phyloP scores from a whole-genome alignment of 2,888 invertebrate genomes.

The Rhogogaster chlorosoma region DNA sequence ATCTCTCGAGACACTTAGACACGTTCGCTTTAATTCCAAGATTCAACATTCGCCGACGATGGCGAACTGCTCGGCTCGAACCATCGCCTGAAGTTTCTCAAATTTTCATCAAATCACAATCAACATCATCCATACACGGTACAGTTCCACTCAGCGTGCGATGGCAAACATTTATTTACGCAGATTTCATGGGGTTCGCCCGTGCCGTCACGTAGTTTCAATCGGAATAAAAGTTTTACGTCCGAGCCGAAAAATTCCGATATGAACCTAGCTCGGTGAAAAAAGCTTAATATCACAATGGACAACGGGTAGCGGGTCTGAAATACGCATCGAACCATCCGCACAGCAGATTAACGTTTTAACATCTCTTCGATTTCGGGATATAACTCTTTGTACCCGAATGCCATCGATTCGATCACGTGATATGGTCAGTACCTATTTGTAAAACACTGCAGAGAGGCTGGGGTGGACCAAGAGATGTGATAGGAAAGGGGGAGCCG shows the following conservation, averaged over 20 bases:
- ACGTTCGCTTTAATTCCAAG: constrained; percentile 16
- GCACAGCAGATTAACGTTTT: constrained; percentile 27
- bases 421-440: constrained; percentile 18
- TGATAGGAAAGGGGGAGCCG: not conserved
- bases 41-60: constrained; percentile 7
- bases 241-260: not conserved
- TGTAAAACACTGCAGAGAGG: constrained; percentile 22
- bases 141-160: not conserved
- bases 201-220: not conserved
- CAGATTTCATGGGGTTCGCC: not conserved
- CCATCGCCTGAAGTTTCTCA: constrained; percentile 1
- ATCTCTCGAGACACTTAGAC: constrained; percentile 9
- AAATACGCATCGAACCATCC: constrained; percentile 29
- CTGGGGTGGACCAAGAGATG: not conserved
- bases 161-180: not conserved
- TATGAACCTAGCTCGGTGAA: not conserved
- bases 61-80: not conserved
- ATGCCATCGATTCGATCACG: constrained; percentile 47
- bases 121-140: not conserved
- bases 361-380: constrained; percentile 39
- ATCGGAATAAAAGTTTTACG: constrained; percentile 7
- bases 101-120: not conserved
- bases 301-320: constrained; percentile 10
- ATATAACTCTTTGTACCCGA: constrained; percentile 28
- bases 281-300: constrained; percentile 33